Evolutionary conservation across 2,888 invertebrate species (phyloP).

Genomic region (Calliphora vomitoria): DNA sequence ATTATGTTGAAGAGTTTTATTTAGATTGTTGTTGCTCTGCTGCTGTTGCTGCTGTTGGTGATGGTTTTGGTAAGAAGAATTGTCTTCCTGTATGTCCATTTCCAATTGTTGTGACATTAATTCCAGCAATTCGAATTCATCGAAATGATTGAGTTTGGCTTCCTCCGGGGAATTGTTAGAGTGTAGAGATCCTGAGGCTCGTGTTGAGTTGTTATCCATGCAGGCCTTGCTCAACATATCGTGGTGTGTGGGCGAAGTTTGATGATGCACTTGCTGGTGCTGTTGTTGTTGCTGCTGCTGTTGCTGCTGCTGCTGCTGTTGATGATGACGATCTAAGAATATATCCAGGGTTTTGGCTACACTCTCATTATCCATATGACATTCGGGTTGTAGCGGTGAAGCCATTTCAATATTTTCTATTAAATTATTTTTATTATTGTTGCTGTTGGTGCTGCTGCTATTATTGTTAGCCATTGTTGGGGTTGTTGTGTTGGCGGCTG

Average conservation of each 20-base stretch:
- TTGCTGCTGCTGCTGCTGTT: slow-evolving; percentile 75
- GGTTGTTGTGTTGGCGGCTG: background rate
- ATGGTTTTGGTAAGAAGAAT: slow-evolving; percentile 62
- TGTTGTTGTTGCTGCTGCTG: slow-evolving; percentile 48
- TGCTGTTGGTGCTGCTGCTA: slow-evolving; percentile 75
- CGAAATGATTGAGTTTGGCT: slow-evolving; percentile 83
- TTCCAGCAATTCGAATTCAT: slow-evolving; percentile 84
- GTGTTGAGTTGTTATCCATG: slow-evolving; percentile 40
- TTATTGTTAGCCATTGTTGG: slow-evolving; percentile 37
- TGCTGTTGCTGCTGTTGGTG: slow-evolving; percentile 74
- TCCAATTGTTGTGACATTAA: slow-evolving; percentile 85
- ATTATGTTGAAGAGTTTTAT: slow-evolving; percentile 73
- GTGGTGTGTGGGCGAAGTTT: slow-evolving; percentile 76
- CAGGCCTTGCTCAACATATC: slow-evolving; percentile 76
- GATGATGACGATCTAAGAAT: slow-evolving; percentile 82
- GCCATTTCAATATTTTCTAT: slow-evolving; percentile 83
- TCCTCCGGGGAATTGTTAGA: slow-evolving; percentile 68
- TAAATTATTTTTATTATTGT: slow-evolving; percentile 74
- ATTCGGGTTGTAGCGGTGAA: slow-evolving; percentile 81
- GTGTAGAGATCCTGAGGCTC: slow-evolving; percentile 33
- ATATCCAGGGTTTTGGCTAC: slow-evolving; percentile 83
- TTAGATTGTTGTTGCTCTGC: slow-evolving; percentile 59
- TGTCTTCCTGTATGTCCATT: slow-evolving; percentile 85
- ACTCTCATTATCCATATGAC: slow-evolving; percentile 81
- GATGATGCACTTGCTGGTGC: slow-evolving; percentile 57